phyloP scores from a whole-genome alignment of 2,113 vertebrate genomes.

The Oceanodroma tethys region DNA sequence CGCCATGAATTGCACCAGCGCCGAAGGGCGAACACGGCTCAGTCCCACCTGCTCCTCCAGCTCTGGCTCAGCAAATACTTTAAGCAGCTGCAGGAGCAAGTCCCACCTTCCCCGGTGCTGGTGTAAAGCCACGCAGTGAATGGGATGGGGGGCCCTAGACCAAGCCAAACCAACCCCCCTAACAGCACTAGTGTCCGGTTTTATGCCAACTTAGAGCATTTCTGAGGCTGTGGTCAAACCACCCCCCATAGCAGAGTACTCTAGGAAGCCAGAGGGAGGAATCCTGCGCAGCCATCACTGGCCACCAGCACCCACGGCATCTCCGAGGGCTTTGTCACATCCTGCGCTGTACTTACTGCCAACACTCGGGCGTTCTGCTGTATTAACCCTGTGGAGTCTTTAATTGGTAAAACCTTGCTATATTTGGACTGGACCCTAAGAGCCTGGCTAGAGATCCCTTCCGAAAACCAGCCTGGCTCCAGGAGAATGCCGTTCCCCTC shows the following conservation, averaged over 20 bases:
- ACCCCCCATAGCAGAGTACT: fast-evolving
- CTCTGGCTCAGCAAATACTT: not conserved
- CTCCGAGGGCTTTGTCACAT: not conserved
- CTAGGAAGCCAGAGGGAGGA: not conserved
- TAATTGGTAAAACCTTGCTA: not conserved
- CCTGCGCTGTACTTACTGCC: not conserved
- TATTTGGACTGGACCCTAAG: not conserved
- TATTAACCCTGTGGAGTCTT: not conserved
- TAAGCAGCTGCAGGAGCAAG: not conserved
- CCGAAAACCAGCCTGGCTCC: not conserved
- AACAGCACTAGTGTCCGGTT: not conserved
- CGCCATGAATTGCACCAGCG: not conserved
- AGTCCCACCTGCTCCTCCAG: not conserved
- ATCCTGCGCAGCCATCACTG: fast-evolving
- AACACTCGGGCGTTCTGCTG: not conserved
- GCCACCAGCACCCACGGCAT: not conserved
- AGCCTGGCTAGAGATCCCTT: not conserved
- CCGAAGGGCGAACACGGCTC: fast-evolving
- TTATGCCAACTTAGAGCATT: not conserved
- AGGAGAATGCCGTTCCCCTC: not conserved
- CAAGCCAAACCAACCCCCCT: not conserved
- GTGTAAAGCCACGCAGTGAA: not conserved
- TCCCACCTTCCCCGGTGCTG: not conserved
- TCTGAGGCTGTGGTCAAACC: not conserved
- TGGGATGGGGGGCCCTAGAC: not conserved